A percentile compares a stretch with the other conserved stretches of the same genome.
Evolutionary conservation across 2,888 invertebrate genomes (phyloP).

Genomic region (Lycaena phlaeas): DNA sequence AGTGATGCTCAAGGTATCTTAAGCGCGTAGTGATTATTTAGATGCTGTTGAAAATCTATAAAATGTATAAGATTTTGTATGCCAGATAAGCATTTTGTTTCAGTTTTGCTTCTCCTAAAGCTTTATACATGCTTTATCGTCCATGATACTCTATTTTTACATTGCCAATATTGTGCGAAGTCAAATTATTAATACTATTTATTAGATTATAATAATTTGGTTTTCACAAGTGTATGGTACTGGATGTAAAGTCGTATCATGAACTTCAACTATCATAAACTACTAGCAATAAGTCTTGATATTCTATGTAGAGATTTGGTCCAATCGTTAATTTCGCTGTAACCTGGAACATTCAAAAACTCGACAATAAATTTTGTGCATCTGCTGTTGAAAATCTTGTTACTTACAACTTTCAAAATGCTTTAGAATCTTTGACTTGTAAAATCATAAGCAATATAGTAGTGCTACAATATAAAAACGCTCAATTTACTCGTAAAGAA

Average conservation of each 20-base stretch:
- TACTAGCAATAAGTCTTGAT: conserved; percentile 13
- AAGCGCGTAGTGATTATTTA: conserved; percentile 59
- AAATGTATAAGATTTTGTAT: conserved; percentile 37
- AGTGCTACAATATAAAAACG: conserved; percentile 40
- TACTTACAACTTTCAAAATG: conserved; percentile 4
- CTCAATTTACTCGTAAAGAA: conserved; percentile 58
- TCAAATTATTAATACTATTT: neutral
- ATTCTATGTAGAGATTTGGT: conserved; percentile 8
- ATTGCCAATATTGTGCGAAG: conserved; percentile 1
- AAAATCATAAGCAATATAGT: conserved; percentile 54
- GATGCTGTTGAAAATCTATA: conserved; percentile 50
- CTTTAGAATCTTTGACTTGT: conserved; percentile 10
- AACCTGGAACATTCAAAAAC: conserved; percentile 29
- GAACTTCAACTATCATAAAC: conserved; percentile 13
- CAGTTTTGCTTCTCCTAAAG: conserved; percentile 27
- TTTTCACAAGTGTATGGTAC: neutral
- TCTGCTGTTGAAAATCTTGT: conserved; percentile 11
- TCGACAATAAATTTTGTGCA: conserved; percentile 42
- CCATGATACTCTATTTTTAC: conserved; percentile 10
- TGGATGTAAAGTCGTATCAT: conserved; percentile 5
- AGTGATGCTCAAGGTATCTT: conserved; percentile 64
- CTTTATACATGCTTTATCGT: conserved; percentile 13
- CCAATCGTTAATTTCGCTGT: conserved; percentile 16
- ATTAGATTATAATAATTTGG: conserved; percentile 7
- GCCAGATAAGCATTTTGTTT: conserved; percentile 59